Base-by-base conservation (phyloP, 2,888 invertebrate species). In the Lasioglossum pauxillum region DNA sequence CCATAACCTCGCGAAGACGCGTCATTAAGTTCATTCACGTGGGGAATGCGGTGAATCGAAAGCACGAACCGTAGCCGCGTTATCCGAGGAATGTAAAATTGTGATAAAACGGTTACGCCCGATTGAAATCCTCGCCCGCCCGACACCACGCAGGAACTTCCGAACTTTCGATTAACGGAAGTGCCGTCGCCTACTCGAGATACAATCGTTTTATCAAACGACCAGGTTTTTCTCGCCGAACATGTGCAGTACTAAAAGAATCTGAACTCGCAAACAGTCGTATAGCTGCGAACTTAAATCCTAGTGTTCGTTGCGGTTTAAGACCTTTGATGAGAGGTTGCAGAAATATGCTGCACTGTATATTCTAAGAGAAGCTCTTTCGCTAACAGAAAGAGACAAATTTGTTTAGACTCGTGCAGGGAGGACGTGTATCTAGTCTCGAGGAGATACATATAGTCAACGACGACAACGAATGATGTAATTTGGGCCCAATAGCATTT, bases 401-500 rank as follows among this genome's bases (percentile, higher is more conserved):
- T 67, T 67, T 38, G 77, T 83, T 81, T 35, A 74, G 76, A 69
- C 27, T 71, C 60, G 86, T 31, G 78, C 82, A 82, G 82, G 83
- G 76, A 84, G 77, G 64, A 80, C 44, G 35, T 73, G 77, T 27
- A 27, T 84, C 49, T 78, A 86, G 80, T 78, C 81, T 86, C 69
- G 80, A 85, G 79, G 89, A 86, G 91, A 91, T 88, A 87, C 84
- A 82, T 86, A 75, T 90, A 90, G 90, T 81, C 78, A 86, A 86
- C 90, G 89, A 92, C 88, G 90, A 92, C 85, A 85, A 91, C 86
- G 85, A 88, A 86, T 88, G 78, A 83, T 88, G 84, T 80, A 90
- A 84, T 90, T 93, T 93, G 92, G 92, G 93, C 92, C 93, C 94
- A 95, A 95, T 95, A 95, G 96, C 96, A 96, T 96, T 94, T 96